Evolutionary conservation across 1,140 invertebrate genomes (phyloP), one percentile per base, ranked within the genome.

Genomic region (Cyphomyrmex costatus): DNA sequence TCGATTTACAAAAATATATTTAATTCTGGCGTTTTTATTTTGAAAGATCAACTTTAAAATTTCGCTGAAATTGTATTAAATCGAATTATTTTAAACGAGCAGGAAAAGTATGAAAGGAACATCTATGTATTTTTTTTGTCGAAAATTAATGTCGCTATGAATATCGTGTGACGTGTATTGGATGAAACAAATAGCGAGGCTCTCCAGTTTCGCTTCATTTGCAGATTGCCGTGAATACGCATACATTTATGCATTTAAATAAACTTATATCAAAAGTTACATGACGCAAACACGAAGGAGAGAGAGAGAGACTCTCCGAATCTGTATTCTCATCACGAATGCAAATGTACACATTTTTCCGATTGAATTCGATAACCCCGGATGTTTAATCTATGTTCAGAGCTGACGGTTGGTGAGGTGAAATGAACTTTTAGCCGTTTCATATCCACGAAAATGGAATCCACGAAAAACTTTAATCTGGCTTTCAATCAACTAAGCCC

Each of bases 401-500:
- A 24, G 16, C 46, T 14, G 78, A 12, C 10, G 70, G 51, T 83
- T 76, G 33, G 21, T 6, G 70, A 76, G 27, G 10, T 36, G 80
- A 83, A 80, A 80, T 76, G 66, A 71, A 71, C 83, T 76, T 84
- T 60, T 53, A 46, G 19, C 36, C 33, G 7, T 77, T 77, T 68
- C 42, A 80, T 80, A 80, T 80, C 63, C 77, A 36, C 53, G 46
- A 51, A 10, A 51, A 76, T 63, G n/a, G 53, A 60, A 68, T 60
- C 61, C 63, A 8, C 78, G 85, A 86, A 82, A 80, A 80, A 80
- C 77, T 80, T 80, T 80, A 80, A 80, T 80, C 77, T 68, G 16
- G 77, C 77, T 80, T 80, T 80, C 77, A 70, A 80, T 80, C 77
- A 80, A 53, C 77, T 80, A 80, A 80, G 46, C 77, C 30, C 49